Evolutionary conservation across 2,797 vertebrate genomes (phyloP), one percentile per base, ranked within the genome.

Genomic region (Hemitrygon akajei): DNA sequence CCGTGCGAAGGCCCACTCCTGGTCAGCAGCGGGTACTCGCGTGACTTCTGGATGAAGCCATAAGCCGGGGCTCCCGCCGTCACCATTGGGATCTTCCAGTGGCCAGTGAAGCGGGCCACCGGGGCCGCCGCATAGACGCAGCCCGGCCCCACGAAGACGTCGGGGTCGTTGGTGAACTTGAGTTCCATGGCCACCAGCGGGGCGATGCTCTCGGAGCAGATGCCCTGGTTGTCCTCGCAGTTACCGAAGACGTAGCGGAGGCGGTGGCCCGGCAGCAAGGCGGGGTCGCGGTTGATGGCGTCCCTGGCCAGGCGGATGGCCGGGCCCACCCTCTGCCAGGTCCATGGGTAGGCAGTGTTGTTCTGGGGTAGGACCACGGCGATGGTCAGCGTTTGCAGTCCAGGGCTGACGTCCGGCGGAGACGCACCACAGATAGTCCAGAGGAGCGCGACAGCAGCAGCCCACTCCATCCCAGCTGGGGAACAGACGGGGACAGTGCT

Each of bases 281-380:
- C 94, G 0, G 95, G 95, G 25, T 96, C 96, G 0, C 95, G 93
- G 40, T 98, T 98, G 9, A 98, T 95, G 3, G 93, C 94, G 0
- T 79, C 94, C 0, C 97, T 84, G 0, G 98, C 98, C 7, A 97
- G 95, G 0, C 95, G 94, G 58, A 99, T 94, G 0, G 98, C 98
- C 0, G 98, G 98, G 0, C 98, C 98, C 10, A 99, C 97, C 4
- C 98, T 97, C 0, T 98, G 98, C 98, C 98, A 98, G 5, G 98
- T 98, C 98, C 98, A 99, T 0, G 98, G 98, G 96, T 99, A 99
- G 1, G 95, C 95, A 0, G 97, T 97, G 96, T 98, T 99, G 94
- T 30, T 96, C 91, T 96, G 94, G 0, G 98, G 98, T 5, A 99
- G 95, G 37, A 99, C 97, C 94, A 98, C 96, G 0, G 98, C 98